Conservation (phyloP, 2,888 invertebrate species). For the Campoletis raptor region DNA sequence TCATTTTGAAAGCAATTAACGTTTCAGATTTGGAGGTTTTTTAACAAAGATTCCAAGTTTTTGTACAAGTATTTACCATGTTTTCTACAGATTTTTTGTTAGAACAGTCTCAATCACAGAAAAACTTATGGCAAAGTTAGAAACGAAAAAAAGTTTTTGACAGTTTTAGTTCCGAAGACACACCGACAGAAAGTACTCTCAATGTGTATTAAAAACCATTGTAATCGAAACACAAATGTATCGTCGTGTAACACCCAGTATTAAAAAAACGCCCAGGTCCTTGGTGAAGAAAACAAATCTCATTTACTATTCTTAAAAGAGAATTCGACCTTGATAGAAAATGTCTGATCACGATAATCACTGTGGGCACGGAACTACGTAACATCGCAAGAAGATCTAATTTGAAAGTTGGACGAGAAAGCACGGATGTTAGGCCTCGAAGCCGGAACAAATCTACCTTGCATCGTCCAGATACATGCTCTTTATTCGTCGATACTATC, state of each 20-base stretch:
- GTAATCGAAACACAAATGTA: neutral
- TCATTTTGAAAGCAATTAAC: no score
- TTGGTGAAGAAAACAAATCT: neutral
- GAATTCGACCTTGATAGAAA: conserved; percentile 13
- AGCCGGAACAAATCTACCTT: neutral
- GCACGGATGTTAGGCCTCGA: conserved; percentile 13
- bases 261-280: neutral
- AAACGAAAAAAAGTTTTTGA: neutral
- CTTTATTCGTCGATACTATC: neutral
- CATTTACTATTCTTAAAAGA: neutral
- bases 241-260: neutral
- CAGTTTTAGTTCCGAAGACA: neutral
- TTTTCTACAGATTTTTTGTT: no score
- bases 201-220: neutral
- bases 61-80: no score
- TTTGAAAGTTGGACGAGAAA: conserved; percentile 43
- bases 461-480: neutral
- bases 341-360: conserved; percentile 20
- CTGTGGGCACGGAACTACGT: neutral
- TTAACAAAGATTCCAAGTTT: neutral
- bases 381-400: conserved; percentile 14
- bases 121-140: neutral
- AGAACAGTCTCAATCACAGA: neutral
- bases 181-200: neutral
- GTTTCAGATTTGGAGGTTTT: no score